Base-by-base conservation (phyloP, 2,113 vertebrate genomes). In the Apus apus region DNA sequence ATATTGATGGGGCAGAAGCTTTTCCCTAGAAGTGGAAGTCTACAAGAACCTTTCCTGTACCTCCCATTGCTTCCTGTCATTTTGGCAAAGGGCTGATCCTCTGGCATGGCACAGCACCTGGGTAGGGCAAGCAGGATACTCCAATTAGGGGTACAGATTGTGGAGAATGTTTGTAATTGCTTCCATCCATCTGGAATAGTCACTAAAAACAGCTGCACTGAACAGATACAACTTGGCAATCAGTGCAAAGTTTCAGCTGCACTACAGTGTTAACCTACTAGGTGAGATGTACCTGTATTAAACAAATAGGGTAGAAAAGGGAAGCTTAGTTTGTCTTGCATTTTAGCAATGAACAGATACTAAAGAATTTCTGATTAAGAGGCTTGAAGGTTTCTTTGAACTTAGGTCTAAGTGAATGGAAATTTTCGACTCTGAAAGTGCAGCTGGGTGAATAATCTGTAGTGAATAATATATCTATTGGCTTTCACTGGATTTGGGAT, bases 401-500 rank as follows among this genome's bases (percentile, higher is more conserved):
- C 75, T 80, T 90, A 67, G 26, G 67, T 81, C 79, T 81, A 60
- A 86, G 65, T 22, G 88, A 92, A 92, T 0, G 15, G 96, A 94
- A 93, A 95, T 94, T 92, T 95, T 96, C 85, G 81, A 65, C 87
- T 84, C 73, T 72, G 68, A 57, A 86, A 93, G 46, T 92, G 88
- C 96, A 94, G 90, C 94, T 94, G 94, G 85, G 62, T 95, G 92
- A 94, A 84, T 94, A 94, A 95, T 94, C 87, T 94, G 86, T 84
- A 78, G 76, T 87, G 90, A 96, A 84, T 93, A 89, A 90, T 90
- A 34, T 85, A 85, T 94, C 75, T 85, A 75, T 92, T 93, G 90
- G 76, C 88, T 93, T 86, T 92, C 76, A 81, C 68, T 9, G 29
- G 78, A 77, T 94, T 95, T 91, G 29, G 87, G 90, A 80, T 92